These are phyloP conservation scores for Rhincodon typus DNA, from an alignment of 2,797 vertebrate genomes.

Conservation along the genomic window DNA sequence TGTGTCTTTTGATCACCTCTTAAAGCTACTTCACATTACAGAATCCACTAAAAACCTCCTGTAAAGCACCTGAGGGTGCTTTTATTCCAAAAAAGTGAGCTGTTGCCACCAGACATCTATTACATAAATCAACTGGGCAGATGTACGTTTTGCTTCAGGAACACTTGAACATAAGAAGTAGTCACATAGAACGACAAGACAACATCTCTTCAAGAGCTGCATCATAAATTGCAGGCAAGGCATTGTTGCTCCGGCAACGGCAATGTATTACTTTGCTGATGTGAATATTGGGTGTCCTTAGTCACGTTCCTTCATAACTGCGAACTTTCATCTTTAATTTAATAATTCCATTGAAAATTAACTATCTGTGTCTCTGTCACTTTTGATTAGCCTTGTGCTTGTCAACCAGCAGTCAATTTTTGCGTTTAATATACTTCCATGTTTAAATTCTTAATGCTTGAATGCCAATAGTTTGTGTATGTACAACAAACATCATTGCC, in stretches of 20 bases:
- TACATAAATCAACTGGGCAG: neutral
- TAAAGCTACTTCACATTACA: neutral
- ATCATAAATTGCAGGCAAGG: neutral
- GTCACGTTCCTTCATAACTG: neutral
- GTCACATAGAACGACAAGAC: neutral
- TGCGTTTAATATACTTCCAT: neutral
- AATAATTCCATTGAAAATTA: conserved; percentile 3
- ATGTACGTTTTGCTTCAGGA: neutral
- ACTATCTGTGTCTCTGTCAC: neutral
- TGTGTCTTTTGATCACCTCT: neutral
- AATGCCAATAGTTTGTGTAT: neutral
- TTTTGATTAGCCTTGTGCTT: neutral
- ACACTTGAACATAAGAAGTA: neutral
- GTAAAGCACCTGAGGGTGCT: neutral
- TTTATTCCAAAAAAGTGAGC: neutral
- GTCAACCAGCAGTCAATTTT: neutral
- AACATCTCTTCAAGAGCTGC: neutral
- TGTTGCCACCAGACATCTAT: neutral
- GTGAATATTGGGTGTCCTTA: neutral
- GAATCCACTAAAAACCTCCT: neutral
- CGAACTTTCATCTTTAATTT: neutral
- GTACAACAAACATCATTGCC: neutral
- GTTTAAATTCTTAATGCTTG: neutral
- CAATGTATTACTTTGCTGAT: neutral
- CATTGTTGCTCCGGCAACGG: neutral